These are phyloP conservation scores for Aphelinus atriplicis DNA, from an alignment of 1,140 invertebrate species.

Conservation along the genomic window DNA sequence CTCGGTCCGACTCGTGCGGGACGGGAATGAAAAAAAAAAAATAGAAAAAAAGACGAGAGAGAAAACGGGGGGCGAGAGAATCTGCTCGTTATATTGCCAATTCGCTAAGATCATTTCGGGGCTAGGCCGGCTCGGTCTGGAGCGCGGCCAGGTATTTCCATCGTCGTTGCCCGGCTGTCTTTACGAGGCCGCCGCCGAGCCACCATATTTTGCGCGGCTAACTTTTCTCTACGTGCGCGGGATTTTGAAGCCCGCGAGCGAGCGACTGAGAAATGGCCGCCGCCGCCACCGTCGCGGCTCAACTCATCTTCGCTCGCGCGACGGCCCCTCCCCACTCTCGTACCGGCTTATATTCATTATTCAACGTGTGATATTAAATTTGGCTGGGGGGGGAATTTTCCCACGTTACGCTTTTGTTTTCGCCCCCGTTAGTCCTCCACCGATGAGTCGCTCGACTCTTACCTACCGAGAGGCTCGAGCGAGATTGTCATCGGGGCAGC, in stretches of 20 bases:
- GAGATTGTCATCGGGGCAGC: too few relatives aligned
- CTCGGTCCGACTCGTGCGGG: neutral
- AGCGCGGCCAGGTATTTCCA: constrained; percentile 46
- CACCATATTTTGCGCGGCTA: constrained; percentile 30
- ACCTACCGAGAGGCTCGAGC: too few relatives aligned
- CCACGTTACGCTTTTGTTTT: neutral
- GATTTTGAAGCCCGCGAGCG: constrained; percentile 13
- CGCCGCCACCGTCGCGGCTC: neutral
- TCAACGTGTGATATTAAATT: constrained; percentile 30
- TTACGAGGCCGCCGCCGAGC: constrained; percentile 1
- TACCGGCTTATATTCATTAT: constrained; percentile 24
- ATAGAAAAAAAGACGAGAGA: neutral
- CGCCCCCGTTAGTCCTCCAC: too few relatives aligned
- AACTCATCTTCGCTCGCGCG: too few relatives aligned
- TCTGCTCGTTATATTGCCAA: constrained; percentile 43
- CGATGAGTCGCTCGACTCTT: too few relatives aligned
- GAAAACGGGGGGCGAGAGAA: constrained; percentile 22
- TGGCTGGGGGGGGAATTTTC: neutral
- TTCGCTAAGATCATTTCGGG: constrained; percentile 46
- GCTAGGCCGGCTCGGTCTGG: constrained; percentile 19
- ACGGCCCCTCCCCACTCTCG: neutral
- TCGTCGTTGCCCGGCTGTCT: constrained; percentile 21
- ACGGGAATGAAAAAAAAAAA: neutral
- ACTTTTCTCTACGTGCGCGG: constrained; percentile 23
- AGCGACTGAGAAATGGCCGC: neutral